Evolutionary conservation across 2,888 invertebrate species (phyloP).

Genomic region (Microchrysa polita): DNA sequence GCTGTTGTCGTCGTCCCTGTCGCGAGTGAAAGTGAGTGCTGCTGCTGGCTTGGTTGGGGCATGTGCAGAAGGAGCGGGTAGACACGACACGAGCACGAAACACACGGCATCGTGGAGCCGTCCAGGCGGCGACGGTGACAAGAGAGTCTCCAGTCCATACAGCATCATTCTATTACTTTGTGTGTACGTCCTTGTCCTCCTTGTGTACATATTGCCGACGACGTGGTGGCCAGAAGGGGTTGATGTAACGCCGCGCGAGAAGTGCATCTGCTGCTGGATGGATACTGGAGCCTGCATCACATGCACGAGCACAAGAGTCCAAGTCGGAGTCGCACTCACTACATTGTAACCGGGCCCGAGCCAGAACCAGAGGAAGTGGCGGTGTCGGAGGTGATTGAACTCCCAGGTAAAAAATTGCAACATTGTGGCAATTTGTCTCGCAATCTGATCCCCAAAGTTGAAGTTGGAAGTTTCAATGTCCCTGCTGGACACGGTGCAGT

Average conservation of each 20-base stretch:
- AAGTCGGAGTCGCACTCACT: not conserved
- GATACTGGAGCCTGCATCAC: not conserved
- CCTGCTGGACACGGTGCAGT: not conserved
- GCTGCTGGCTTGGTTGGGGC: conserved; percentile 59
- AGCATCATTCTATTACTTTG: conserved; percentile 21
- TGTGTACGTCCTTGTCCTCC: not conserved
- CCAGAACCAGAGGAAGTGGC: conserved; percentile 12
- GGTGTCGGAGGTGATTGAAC: conserved; percentile 31
- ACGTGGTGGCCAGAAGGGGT: no score
- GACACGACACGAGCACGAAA: no score
- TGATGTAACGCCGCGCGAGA: conserved; percentile 9
- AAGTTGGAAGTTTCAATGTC: not conserved
- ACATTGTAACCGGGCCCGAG: conserved; percentile 31
- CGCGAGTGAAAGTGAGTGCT: conserved; percentile 59
- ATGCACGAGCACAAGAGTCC: no score
- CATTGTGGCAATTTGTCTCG: conserved; percentile 17
- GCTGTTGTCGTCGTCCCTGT: conserved; percentile 1
- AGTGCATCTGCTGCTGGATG: conserved; percentile 7
- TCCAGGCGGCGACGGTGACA: conserved; percentile 46
- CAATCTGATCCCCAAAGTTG: not conserved
- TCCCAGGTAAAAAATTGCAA: conserved; percentile 23
- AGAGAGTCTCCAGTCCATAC: not conserved
- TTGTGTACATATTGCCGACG: not conserved
- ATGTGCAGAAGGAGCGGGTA: conserved; percentile 56
- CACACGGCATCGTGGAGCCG: conserved; percentile 46